These are phyloP conservation scores for Bovichtus diacanthus DNA, from an alignment of 2,797 vertebrate species.

Conservation along the genomic window DNA sequence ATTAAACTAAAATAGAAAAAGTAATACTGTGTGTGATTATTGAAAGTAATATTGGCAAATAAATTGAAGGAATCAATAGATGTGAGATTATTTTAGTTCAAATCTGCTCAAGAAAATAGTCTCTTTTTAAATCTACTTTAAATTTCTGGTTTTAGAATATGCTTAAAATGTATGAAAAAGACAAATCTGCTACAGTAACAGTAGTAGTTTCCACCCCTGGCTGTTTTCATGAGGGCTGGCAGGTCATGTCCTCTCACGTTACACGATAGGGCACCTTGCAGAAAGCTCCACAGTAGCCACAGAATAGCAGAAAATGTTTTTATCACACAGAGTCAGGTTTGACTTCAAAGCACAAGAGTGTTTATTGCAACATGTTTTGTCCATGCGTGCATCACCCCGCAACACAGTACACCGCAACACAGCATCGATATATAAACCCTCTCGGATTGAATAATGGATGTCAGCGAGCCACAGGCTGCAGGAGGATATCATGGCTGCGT, in stretches of 20 bases:
- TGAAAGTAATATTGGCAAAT: no score
- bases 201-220: not conserved
- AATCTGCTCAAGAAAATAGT: no score
- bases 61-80: no score
- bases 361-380: not conserved
- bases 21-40: no score
- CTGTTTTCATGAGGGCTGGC: conserved; percentile 15
- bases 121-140: no score
- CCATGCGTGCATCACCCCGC: not conserved
- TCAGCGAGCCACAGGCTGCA: conserved; percentile 52
- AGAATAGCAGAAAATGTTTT: not conserved
- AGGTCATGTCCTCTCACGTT: conserved; percentile 30
- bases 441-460: conserved; percentile 76
- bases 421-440: not conserved
- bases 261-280: conserved; percentile 20
- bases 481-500: conserved; percentile 73
- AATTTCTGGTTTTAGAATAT: not conserved
- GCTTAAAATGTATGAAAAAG: not conserved
- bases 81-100: no score
- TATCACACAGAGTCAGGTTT: not conserved
- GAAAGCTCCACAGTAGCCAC: not conserved
- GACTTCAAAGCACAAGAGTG: not conserved
- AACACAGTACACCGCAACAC: conserved; percentile 7
- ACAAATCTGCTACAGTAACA: not conserved
- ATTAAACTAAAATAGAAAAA: no score